Evolutionary conservation across 2,888 invertebrate species (phyloP), one percentile per base, ranked within the genome.

Genomic region (Himalopsyche tibetana): DNA sequence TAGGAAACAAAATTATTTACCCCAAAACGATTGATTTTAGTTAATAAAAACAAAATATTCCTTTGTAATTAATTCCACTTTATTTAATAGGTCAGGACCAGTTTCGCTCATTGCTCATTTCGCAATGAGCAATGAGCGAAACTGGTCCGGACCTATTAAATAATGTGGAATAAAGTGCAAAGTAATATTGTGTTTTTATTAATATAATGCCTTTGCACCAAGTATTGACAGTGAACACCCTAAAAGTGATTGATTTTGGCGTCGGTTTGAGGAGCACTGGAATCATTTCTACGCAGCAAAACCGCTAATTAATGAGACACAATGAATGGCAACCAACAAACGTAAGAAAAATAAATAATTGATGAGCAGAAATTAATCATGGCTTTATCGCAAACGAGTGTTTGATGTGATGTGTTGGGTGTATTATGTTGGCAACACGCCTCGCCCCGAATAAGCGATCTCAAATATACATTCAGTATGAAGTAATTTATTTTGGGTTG

Each of bases 231-330:
- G 5, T 4, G 1, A 9, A 9, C 6, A 8, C 1, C 15, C 15
- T 5, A 15, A 51, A 51, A 15, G 5, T 15, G 15, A 12, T 51
- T 0, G 45, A 45, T 45, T 9, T 56, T 56, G 0, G 19, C n/a
- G 9, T 56, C 56, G 28, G 74, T 74, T 74, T 74, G 38, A 19
- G 38, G 3, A 74, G 74, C 74, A 74, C 15, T 36, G 74, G 74
- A 12, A 74, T 74, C 12, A 74, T 74, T 51, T 74, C 74, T 74
- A 74, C 74, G 74, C 74, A 74, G 36, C 74, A 74, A 74, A 74
- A 74, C 74, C 74, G 74, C 74, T 74, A 74, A 74, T 74, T 74
- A 74, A 74, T 74, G 74, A 74, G 74, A 74, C 74, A 74, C 74
- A 74, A 74, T 74, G 74, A 74, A 74, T 74, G 74, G 74, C 74